Evolutionary conservation across 2,888 invertebrate genomes (phyloP), one percentile per base, ranked within the genome.

Genomic region (Fabriciana adippe): DNA sequence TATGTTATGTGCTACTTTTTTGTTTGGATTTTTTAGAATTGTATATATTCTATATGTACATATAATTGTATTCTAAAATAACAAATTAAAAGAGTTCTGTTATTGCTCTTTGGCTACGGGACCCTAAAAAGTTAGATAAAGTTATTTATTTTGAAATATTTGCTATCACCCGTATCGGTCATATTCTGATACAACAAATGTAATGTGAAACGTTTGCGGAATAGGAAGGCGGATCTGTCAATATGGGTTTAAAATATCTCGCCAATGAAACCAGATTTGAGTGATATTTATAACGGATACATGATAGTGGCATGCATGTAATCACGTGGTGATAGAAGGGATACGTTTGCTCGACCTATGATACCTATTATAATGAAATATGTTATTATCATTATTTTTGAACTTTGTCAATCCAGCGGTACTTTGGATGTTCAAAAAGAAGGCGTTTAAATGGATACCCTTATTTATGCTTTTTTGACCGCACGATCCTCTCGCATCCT

Each of bases 221-320:
- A 67, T 67, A 70, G 70, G 70, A 70, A 70, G 64, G 69, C 67
- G 55, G 47, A 66, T 66, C 64, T 70, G 64, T 67, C 67, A 61
- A 50, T 55, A 64, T 67, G 31, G 70, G 64, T 64, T 61, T 61
- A 61, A 70, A 60, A 64, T 69, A 61, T 69, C 69, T 60, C 64
- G 56, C 69, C 67, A 61, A 64, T 67, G 64, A 67, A 69, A 69
- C 69, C 69, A 64, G 69, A 69, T 60, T 69, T 67, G 66, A 56
- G 55, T 54, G 60, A 67, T 67, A 67, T 64, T 56, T 56, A 67
- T 67, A 67, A 62, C 64, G 13, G 70, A 70, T 50, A 70, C 50
- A 35, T 48, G 65, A 62, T 66, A 66, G 66, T 41, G 54, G 66
- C 62, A 51, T 51, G 61, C 47, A 45, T 59, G 66, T 63, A 69